A percentile compares a stretch with the other conserved stretches of the same genome.
These are phyloP conservation scores for Elegia similella DNA, from an alignment of 2,888 invertebrate genomes.

Conservation along the genomic window DNA sequence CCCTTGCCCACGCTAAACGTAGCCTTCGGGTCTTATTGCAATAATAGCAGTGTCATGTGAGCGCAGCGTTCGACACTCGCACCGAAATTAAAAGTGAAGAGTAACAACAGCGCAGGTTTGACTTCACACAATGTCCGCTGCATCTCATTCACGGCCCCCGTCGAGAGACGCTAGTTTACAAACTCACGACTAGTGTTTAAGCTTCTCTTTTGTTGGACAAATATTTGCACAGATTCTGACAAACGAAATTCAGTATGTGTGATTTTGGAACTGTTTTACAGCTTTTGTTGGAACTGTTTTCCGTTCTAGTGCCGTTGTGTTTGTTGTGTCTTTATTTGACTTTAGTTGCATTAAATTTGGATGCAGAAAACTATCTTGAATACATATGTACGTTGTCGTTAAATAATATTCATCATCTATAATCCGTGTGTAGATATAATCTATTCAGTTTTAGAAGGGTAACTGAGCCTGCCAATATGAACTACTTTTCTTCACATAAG, in stretches of 20 bases:
- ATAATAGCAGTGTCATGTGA: neutral
- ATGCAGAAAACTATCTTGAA: neutral
- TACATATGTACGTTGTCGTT: neutral
- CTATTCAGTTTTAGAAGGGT: no score
- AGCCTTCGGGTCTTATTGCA: no score
- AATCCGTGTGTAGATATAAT: no score
- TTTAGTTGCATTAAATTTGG: neutral
- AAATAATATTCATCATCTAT: no score
- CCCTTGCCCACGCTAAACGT: no score
- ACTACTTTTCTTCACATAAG: no score
- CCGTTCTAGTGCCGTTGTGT: neutral
- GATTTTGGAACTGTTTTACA: conserved; percentile 23
- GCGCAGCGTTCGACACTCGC: conserved; percentile 30
- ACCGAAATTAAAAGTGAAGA: conserved; percentile 69
- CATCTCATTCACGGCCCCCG: conserved; percentile 55
- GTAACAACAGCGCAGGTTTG: conserved; percentile 50
- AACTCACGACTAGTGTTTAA: conserved; percentile 32
- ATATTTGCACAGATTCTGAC: conserved; percentile 23
- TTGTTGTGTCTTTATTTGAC: neutral
- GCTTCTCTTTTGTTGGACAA: conserved; percentile 34
- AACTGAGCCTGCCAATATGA: no score
- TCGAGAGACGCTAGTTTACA: conserved; percentile 29
- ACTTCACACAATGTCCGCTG: conserved; percentile 62
- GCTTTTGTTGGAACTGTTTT: conserved; percentile 6
- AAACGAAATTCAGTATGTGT: conserved; percentile 22